Evolutionary conservation across 2,888 invertebrate genomes (phyloP), one percentile per base, ranked within the genome.

Genomic region (Mythimna impura): DNA sequence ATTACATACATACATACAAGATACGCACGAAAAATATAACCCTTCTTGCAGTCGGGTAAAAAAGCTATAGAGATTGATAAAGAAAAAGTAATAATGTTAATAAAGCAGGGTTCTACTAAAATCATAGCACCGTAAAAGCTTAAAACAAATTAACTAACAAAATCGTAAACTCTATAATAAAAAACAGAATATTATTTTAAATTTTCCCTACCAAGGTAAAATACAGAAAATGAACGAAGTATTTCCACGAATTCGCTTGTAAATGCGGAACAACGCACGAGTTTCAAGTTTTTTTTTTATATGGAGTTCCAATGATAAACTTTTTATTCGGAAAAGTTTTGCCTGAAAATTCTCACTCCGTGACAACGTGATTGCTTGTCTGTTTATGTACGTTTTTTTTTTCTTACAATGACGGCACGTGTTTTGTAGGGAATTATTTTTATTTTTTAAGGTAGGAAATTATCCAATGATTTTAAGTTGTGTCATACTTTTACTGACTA

Each of bases 271-370:
- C 64, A 68, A 64, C 73, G 34, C 58, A 65, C 50, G 67, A 63
- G 43, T 60, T 69, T 47, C 69, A 43, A 60, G 43, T 57, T 80
- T 61, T 74, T 76, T 30, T 30, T 81, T 52, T 71, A 20, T 57
- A 57, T 47, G n/a, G 57, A 30, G 36, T 66, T 58, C 76, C 77
- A 76, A 78, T 78, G 81, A 68, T 66, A 78, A 84, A 78, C 63
- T 73, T 82, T 81, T 73, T 43, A 66, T 81, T 69, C 30, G 54
- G 8, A 63, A 55, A 78, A 78, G 52, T 78, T 78, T 12, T 30
- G 4, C 30, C 25, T 30, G 58, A 47, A 72, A 54, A 55, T 43
- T 68, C 4, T 10, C n/a, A 7, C 58, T 63, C 68, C 68, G 55
- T 69, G 55, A 60, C 54, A 50, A 58, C 57, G 66, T 63, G 66